These are phyloP conservation scores for Allochrocebus solatus DNA, from an alignment of 2,797 vertebrate genomes.

Conservation along the genomic window DNA sequence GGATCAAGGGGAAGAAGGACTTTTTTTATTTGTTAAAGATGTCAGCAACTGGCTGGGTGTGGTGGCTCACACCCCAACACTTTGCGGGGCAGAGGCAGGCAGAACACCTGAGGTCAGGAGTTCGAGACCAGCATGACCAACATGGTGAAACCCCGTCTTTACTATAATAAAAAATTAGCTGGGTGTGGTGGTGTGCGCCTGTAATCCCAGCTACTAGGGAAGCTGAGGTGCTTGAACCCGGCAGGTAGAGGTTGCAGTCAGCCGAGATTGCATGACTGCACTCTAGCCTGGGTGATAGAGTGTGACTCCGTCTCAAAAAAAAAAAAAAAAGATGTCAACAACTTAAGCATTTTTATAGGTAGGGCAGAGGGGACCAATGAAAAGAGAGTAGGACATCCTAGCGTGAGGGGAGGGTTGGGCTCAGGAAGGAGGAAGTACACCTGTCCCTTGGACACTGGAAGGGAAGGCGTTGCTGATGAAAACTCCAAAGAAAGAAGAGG, in stretches of 20 bases:
- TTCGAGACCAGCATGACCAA: background rate
- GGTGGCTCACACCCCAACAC: background rate
- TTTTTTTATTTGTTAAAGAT: background rate
- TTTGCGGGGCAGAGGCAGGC: background rate
- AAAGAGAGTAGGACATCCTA: background rate
- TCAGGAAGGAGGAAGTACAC: background rate
- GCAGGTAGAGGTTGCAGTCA: background rate
- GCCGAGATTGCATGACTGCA: background rate
- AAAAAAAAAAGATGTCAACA: background rate
- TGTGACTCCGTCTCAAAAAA: background rate
- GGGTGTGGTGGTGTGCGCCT: background rate
- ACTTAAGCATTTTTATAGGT: background rate
- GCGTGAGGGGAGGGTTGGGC: no score
- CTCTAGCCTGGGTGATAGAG: background rate
- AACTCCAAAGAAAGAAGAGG: background rate
- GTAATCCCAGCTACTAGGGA: background rate
- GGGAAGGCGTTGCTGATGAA: background rate
- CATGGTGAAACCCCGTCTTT: background rate
- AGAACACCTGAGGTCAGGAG: background rate
- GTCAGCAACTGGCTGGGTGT: background rate
- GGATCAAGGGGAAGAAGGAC: fast-evolving
- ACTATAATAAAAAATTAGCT: background rate
- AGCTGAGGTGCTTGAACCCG: background rate
- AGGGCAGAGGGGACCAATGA: background rate
- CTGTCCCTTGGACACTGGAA: background rate